These are phyloP conservation scores for Invenusta paracnida DNA, from an alignment of 2,888 invertebrate species.

Conservation along the genomic window DNA sequence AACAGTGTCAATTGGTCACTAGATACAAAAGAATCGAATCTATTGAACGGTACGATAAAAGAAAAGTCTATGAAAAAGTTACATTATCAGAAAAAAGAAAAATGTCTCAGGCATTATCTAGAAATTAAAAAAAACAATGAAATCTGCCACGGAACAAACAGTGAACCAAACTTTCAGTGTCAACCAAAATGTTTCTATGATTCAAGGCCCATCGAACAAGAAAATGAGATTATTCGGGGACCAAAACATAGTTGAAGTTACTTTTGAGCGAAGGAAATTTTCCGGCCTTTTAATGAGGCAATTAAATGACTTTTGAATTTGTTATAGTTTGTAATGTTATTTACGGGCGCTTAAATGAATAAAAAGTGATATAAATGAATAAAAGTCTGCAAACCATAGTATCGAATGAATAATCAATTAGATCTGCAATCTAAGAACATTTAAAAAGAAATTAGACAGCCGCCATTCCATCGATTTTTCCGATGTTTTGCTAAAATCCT, in stretches of 20 bases:
- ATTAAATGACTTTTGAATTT: not conserved
- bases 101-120: not conserved
- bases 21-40: not conserved
- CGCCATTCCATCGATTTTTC: no score
- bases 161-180: not conserved
- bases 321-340: not conserved
- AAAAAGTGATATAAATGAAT: not conserved
- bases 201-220: not conserved
- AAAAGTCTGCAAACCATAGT: not conserved
- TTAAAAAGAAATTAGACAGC: no score
- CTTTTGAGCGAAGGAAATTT: no score
- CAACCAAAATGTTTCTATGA: not conserved
- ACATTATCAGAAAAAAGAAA: not conserved
- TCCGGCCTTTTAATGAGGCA: not conserved
- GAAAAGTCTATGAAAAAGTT: not conserved
- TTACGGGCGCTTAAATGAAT: not conserved
- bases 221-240: not conserved
- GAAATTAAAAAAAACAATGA: not conserved
- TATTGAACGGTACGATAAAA: not conserved
- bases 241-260: no score
- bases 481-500: no score
- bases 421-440: no score
- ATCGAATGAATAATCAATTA: no score
- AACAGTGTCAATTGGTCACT: not conserved
- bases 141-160: not conserved